A percentile compares a stretch with the other conserved stretches of the same genome.
Conservation (phyloP, 2,888 invertebrate species). For the Phortica magna region DNA sequence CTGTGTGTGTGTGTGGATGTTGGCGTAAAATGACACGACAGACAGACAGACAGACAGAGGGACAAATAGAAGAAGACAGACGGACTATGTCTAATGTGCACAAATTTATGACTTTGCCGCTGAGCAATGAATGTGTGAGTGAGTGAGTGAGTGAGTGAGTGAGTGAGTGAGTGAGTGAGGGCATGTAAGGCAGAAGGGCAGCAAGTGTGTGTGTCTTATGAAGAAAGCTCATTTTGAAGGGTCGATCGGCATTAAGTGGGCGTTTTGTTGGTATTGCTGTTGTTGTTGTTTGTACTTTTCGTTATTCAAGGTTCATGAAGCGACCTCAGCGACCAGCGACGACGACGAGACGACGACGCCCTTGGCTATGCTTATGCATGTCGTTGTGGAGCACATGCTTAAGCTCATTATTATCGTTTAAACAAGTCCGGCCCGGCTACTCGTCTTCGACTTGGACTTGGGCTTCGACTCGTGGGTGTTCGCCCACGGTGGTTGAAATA, state of each 20-base stretch:
- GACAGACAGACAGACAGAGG: conserved; percentile 26
- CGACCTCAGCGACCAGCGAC: conserved; percentile 51
- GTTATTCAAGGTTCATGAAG: conserved; percentile 50
- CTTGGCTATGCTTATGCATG: conserved; percentile 25
- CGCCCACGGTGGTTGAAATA: conserved; percentile 51
- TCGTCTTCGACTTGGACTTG: conserved; percentile 53
- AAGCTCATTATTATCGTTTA: conserved; percentile 73
- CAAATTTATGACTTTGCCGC: conserved; percentile 74
- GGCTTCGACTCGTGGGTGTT: conserved; percentile 39
- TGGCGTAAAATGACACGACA: conserved; percentile 21
- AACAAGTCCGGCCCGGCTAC: conserved; percentile 56
- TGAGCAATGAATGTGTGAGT: conserved; percentile 24
- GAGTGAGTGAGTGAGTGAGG: too few relatives aligned
- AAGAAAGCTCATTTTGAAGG: not conserved
- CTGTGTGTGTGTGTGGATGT: not conserved
- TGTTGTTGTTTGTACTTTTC: conserved; percentile 49
- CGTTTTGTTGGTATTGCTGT: conserved; percentile 35
- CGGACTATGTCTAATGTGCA: conserved; percentile 73
- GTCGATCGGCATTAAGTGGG: conserved; percentile 18
- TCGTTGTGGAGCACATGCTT: conserved; percentile 62
- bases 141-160: too few relatives aligned
- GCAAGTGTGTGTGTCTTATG: not conserved
- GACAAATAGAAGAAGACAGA: conserved; percentile 45
- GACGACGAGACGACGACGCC: not conserved
- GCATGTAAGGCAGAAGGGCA: not conserved